These are phyloP conservation scores for Muntiacus muntjak DNA, from an alignment of 2,113 vertebrate genomes.

Conservation along the genomic window DNA sequence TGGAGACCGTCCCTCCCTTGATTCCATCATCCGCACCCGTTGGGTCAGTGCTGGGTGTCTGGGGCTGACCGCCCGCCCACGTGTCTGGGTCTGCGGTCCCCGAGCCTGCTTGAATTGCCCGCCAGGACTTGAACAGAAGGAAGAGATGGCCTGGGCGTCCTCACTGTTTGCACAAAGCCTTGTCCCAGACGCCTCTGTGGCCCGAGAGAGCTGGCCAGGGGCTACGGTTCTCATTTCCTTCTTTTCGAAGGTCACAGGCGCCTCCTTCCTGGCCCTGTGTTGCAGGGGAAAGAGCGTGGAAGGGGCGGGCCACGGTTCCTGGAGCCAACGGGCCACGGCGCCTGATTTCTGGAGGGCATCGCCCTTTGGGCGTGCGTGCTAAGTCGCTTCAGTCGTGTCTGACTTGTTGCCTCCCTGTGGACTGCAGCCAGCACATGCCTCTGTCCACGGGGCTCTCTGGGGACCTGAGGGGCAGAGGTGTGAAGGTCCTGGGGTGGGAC, in stretches of 20 bases:
- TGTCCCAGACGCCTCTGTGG: neutral
- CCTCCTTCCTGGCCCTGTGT: neutral
- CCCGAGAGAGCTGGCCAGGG: neutral
- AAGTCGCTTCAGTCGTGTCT: neutral
- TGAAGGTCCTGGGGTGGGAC: neutral
- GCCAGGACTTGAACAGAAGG: neutral
- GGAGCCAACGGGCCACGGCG: accelerated
- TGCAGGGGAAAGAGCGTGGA: accelerated
- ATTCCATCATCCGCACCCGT: neutral
- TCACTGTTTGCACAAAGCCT: neutral
- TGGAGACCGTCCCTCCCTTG: neutral
- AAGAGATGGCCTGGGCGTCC: neutral
- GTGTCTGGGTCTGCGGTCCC: neutral
- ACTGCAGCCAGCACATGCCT: neutral
- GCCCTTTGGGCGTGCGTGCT: accelerated
- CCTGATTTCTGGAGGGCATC: neutral
- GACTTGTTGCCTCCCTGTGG: neutral
- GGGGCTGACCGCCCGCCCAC: neutral
- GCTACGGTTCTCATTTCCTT: neutral
- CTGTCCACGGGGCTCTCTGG: neutral
- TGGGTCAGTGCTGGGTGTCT: accelerated
- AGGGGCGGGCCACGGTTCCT: accelerated
- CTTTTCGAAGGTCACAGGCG: neutral
- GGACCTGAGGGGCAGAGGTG: neutral
- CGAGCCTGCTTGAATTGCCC: neutral